These are phyloP conservation scores for Gasterosteus nipponicus DNA, from an alignment of 2,113 vertebrate genomes.

Conservation along the genomic window DNA sequence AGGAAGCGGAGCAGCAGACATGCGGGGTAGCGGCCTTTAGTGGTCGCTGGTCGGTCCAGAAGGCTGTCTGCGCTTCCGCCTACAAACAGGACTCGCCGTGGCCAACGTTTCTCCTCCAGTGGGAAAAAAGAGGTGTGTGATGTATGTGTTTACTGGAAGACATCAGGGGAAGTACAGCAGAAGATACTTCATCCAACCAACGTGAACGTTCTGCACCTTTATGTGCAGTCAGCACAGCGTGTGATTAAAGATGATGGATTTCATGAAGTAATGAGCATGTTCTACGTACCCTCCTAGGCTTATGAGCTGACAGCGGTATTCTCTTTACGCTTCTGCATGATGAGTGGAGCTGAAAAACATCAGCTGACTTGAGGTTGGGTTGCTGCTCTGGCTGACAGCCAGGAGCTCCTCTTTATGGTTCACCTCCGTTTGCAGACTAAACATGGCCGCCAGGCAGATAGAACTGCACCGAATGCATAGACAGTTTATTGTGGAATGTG, in stretches of 20 bases:
- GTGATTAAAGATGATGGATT: conserved; percentile 52
- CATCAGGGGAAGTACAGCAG: conserved; percentile 15
- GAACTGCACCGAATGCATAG: conserved; percentile 28
- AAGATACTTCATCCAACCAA: conserved; percentile 26
- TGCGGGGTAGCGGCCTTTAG: not conserved
- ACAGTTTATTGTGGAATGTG: conserved; percentile 53
- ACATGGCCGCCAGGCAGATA: conserved; percentile 35
- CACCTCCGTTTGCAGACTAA: conserved; percentile 50
- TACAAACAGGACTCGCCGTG: not conserved
- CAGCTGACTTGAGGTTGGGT: conserved; percentile 51
- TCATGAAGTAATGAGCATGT: conserved; percentile 49
- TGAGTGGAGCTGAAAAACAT: conserved; percentile 51
- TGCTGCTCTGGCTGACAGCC: conserved; percentile 32
- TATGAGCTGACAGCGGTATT: conserved; percentile 18
- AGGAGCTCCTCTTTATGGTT: conserved; percentile 41
- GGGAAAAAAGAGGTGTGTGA: conserved; percentile 4
- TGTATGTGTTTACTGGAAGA: conserved; percentile 7
- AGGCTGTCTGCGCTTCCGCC: not conserved
- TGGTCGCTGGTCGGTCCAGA: too few species aligned
- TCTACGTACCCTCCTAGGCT: conserved; percentile 14
- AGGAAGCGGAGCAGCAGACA: not conserved
- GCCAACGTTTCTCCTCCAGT: not conserved
- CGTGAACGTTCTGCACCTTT: conserved; percentile 23
- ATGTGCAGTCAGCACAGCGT: conserved; percentile 10
- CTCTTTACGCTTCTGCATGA: conserved; percentile 7